Evolutionary conservation across 2,113 vertebrate genomes (phyloP).

Genomic region (Orthonyx spaldingii): DNA sequence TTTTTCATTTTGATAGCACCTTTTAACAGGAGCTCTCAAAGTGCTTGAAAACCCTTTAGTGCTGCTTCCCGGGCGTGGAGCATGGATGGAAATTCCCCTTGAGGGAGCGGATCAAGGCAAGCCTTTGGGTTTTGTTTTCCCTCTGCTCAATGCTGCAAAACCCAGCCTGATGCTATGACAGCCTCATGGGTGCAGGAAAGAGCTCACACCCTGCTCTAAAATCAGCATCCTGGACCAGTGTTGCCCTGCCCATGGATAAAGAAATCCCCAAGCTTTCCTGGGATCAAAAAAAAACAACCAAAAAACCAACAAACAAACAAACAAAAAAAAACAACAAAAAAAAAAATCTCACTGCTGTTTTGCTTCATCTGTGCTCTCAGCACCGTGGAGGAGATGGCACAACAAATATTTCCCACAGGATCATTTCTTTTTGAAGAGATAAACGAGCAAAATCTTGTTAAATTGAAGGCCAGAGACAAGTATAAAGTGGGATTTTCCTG

Average conservation of each 20-base stretch:
- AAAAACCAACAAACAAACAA: background rate
- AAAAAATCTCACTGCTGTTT: background rate
- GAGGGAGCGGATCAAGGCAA: background rate
- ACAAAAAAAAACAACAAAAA: too few relatives aligned
- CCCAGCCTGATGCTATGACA: fast-evolving
- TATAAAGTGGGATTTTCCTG: background rate
- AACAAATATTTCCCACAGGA: background rate
- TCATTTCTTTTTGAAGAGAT: background rate
- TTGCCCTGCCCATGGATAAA: background rate
- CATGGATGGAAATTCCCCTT: background rate
- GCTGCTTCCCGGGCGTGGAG: background rate
- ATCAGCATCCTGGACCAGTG: background rate
- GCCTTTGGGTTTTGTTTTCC: background rate
- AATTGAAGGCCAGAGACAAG: background rate
- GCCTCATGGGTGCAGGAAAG: background rate
- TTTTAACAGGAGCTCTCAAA: slow-evolving; percentile 35
- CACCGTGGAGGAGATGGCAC: background rate
- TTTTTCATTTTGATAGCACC: slow-evolving; percentile 37
- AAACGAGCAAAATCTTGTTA: slow-evolving; percentile 1
- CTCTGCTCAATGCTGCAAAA: background rate
- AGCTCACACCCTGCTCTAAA: fast-evolving
- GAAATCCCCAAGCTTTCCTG: background rate
- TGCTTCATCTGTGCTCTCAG: background rate
- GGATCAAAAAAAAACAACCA: background rate
- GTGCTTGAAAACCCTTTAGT: background rate